Base-by-base conservation (phyloP, 2,113 vertebrate genomes). In the Sakesphorus luctuosus region DNA sequence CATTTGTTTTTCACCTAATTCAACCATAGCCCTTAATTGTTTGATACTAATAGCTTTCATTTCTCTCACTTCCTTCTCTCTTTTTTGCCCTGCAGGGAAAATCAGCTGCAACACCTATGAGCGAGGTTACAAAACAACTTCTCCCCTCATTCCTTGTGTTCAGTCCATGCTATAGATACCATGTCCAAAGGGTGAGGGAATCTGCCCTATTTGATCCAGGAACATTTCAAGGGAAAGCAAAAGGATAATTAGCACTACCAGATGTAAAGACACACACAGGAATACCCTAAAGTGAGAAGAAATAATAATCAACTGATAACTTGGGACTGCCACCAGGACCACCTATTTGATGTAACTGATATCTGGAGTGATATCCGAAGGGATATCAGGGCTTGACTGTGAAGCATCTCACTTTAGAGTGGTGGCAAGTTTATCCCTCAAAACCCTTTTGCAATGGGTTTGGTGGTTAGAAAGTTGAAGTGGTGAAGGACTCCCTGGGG, bases 21-120 rank as follows among this genome's bases (percentile, higher is more conserved):
- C 93, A 87, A 58, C 35, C 58, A 38, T 21, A 87, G 44, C 38
- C 83, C 65, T 93, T 95, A 92, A 86, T 83, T 90, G 66, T 94
- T 93, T 86, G 36, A 73, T 86, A 49, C 43, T 89, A 94, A 93
- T 86, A 86, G 53, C 31, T 89, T 96, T 63, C 12, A 62, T 92
- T 96, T 88, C 58, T 81, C 38, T 79, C 61, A 50, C 46, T 93
- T 71, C 19, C 21, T 86, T 73, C 26, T 61, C 78, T 90, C 21
- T 75, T 75, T 66, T 62, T 56, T 92, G 53, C 68, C 55, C 63
- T 74, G 59, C 36, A 43, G 68, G 35, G 65, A 36, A 17, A 94
- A 92, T 80, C 28, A 76, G 11, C 21, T 2, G 1, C 3, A 26
- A 83, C 20, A 78, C 5, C 17, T 28, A 14, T 3, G 26, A 74